Evolutionary conservation across 1,140 invertebrate species (phyloP).

Genomic region (Pogonomyrmex barbatus): DNA sequence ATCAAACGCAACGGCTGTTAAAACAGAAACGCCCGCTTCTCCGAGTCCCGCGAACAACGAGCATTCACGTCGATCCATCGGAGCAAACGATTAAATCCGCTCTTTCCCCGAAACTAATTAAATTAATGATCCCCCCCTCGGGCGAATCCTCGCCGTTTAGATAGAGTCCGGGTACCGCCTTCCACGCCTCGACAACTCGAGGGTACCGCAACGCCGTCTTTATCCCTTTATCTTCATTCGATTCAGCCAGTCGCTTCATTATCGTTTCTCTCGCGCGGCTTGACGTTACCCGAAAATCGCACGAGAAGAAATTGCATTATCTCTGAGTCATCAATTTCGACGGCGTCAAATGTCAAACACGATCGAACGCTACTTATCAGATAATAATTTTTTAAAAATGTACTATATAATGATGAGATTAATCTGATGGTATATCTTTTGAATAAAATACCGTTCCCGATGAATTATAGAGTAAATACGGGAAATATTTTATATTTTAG

Average conservation of each 20-base stretch:
- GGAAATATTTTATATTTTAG: not conserved
- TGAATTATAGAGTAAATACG: not conserved
- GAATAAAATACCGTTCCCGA: not conserved
- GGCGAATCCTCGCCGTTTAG: constrained; percentile 54
- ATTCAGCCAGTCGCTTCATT: constrained; percentile 61
- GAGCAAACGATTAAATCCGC: constrained; percentile 71
- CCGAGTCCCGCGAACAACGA: constrained; percentile 41
- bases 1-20: constrained; percentile 21
- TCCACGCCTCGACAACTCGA: constrained; percentile 21
- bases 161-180: constrained; percentile 54
- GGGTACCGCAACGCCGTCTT: constrained; percentile 17
- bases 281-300: constrained; percentile 25
- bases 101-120: constrained; percentile 74
- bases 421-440: not conserved
- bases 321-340: constrained; percentile 2
- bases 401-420: not conserved
- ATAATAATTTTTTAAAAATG: not conserved
- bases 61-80: constrained; percentile 65
- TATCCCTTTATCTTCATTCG: constrained; percentile 46
- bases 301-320: constrained; percentile 25
- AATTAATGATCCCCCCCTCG: constrained; percentile 68
- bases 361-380: not conserved
- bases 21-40: constrained; percentile 40
- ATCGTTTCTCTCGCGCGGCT: constrained; percentile 30
- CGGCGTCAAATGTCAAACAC: not conserved